phyloP scores from a whole-genome alignment of 2,113 vertebrate genomes.

The Spea bombifrons region DNA sequence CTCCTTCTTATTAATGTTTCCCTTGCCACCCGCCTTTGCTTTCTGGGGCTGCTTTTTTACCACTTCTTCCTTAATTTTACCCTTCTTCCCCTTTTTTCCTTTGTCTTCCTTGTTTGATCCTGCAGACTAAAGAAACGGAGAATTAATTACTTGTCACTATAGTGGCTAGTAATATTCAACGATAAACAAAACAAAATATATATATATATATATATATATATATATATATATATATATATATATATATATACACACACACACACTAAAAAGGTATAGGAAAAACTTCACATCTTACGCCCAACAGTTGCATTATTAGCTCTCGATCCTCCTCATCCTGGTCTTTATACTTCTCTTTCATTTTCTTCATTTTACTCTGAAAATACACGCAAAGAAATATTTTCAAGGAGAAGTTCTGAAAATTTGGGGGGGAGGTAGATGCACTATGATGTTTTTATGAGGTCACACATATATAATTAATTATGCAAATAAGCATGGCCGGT shows the following conservation, averaged over 20 bases:
- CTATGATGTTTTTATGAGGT: too few species aligned
- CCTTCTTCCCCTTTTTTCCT: conserved; percentile 82
- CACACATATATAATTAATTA: too few species aligned
- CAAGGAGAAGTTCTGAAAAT: neutral
- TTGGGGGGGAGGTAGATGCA: too few species aligned
- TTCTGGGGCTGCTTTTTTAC: conserved; percentile 72
- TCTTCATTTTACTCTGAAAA: conserved; percentile 91
- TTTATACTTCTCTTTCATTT: conserved; percentile 97
- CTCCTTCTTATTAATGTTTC: conserved; percentile 51
- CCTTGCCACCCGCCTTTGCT: conserved; percentile 55
- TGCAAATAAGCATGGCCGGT: too few species aligned
- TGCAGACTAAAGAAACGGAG: conserved; percentile 70
- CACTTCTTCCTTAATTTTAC: conserved; percentile 76
- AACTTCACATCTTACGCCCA: conserved; percentile 75
- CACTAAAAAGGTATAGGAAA: accelerated
- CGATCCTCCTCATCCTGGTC: conserved; percentile 97
- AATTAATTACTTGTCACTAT: neutral
- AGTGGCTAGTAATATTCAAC: too few species aligned
- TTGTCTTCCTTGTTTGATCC: conserved; percentile 85
- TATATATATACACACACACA: neutral
- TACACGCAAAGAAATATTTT: neutral
- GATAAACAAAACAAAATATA: neutral
- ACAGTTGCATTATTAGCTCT: conserved; percentile 92
- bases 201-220: conserved; percentile 32
- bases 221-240: conserved; percentile 9